phyloP scores from a whole-genome alignment of 2,888 invertebrate genomes.

The Melanotus villosus region DNA sequence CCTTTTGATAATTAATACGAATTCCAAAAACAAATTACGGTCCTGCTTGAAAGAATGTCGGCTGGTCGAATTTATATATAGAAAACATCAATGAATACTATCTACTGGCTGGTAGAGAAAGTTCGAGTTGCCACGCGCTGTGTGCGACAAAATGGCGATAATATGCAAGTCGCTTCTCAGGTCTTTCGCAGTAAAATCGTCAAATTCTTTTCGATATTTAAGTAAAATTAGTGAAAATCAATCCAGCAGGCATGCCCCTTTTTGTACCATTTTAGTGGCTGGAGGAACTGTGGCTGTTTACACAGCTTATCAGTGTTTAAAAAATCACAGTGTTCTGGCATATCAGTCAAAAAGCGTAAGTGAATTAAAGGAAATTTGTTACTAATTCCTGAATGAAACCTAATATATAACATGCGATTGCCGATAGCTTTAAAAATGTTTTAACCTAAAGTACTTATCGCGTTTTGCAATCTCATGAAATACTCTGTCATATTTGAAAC shows the following conservation, averaged over 20 bases:
- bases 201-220: slow-evolving; percentile 34
- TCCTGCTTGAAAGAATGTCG: slow-evolving; percentile 21
- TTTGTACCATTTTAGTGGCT: slow-evolving; percentile 57
- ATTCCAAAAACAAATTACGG: slow-evolving; percentile 21
- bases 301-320: slow-evolving; percentile 66
- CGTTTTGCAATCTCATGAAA: too few species aligned
- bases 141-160: slow-evolving; percentile 42
- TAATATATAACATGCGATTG: neutral
- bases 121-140: slow-evolving; percentile 27
- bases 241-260: slow-evolving; percentile 25
- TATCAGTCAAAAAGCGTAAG: slow-evolving; percentile 70
- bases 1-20: too few species aligned
- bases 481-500: too few species aligned
- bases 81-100: slow-evolving; percentile 30
- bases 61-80: slow-evolving; percentile 20
- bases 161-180: slow-evolving; percentile 36
- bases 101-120: slow-evolving; percentile 44
- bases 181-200: slow-evolving; percentile 28
- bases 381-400: slow-evolving; percentile 17
- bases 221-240: slow-evolving; percentile 37
- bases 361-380: slow-evolving; percentile 33
- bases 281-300: slow-evolving; percentile 69
- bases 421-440: too few species aligned
- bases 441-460: too few species aligned
- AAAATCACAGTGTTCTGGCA: slow-evolving; percentile 69